Evolutionary conservation across 2,888 invertebrate genomes (phyloP), one percentile per base, ranked within the genome.

Genomic region (Pteria penguin): DNA sequence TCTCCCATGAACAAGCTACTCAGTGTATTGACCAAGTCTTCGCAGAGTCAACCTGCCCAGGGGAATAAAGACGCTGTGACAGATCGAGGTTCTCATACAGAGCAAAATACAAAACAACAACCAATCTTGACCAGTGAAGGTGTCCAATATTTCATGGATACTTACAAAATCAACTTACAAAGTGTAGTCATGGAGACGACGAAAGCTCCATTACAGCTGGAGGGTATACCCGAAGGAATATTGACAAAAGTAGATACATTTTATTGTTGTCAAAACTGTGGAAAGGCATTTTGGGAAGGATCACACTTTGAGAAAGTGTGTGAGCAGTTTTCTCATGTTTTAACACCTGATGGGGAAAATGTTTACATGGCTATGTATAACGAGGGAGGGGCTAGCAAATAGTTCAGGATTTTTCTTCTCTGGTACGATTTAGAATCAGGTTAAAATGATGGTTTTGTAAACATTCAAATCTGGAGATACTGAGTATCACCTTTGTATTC

Each of bases 281-380:
- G 96, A 0, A 95, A 95, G 90, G 93, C 95, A 67, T 96, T 94
- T 91, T 96, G 96, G 95, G 95, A 95, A 80, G 94, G 94, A 1
- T 88, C 90, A 1, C 93, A 93, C 87, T 91, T 93, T 78, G 82
- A 79, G 8, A 72, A 81, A 27, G 86, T 90, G 22, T 86, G 86
- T 75, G 83, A 88, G 31, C 89, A 90, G 81, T 90, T 90, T 72
- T 82, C 86, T 3, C 84, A 88, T 82, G 84, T 90, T 18, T 78
- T 90, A 55, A 62, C 36, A 14, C 8, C 45, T 14, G 45, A 18
- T 14, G 45, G 45, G 18, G 11, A 45, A 45, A 18, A 45, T 45
- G 45, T n/a, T n/a, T n/a, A 45, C 45, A 45, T 45, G 45, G 18
- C 8, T 45, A 14, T 18, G 45, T 45, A 45, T n/a, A n/a, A n/a